Base-by-base conservation (phyloP, 2,113 vertebrate genomes). In the Passer montanus region DNA sequence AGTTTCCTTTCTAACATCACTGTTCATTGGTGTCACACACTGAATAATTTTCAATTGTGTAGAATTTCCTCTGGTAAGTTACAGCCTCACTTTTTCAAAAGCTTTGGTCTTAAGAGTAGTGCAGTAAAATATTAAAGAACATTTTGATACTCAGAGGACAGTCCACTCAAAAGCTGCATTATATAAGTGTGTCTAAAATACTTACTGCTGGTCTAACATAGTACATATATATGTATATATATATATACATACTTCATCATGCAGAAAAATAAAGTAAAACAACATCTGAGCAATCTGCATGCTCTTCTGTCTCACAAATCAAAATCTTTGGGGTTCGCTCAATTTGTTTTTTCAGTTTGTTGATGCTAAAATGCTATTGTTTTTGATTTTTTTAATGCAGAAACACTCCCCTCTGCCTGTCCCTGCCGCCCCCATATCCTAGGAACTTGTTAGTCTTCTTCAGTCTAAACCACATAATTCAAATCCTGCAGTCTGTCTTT, bases 181-280 rank as follows among this genome's bases (percentile, higher is more conserved):
- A 74, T 22, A 27, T 50, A 87, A 22, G 35, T 90, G 2, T 35
- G 26, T 85, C 87, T 94, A 60, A 93, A 95, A 94, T 70, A 95
- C 37, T 79, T 56, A n/a, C 30, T 46, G 39, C 28, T 63, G 22
- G 26, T 13, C 24, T 37, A 39, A 59, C 2, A 26, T 1, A 63
- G 1, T 39, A 72, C 37, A 75, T 18, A 73, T 12, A 41, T 41
- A 41, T 12, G 15, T 41, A 41, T 39, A 39, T 37, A 37, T 37
- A 37, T 37, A 37, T 37, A 37, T 8, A 55, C 11, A 7, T 41
- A 72, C 7, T 22, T 53, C 19, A 77, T 44, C 75, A 53, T 81
- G 49, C n/a, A 77, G 27, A 39, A 90, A 44, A 80, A 70, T 47
- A 60, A 88, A 76, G 43, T 6, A 56, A 83, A 89, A 78, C 50